Evolutionary conservation across 2,113 vertebrate genomes (phyloP).

Genomic region (Macaca fascicularis): DNA sequence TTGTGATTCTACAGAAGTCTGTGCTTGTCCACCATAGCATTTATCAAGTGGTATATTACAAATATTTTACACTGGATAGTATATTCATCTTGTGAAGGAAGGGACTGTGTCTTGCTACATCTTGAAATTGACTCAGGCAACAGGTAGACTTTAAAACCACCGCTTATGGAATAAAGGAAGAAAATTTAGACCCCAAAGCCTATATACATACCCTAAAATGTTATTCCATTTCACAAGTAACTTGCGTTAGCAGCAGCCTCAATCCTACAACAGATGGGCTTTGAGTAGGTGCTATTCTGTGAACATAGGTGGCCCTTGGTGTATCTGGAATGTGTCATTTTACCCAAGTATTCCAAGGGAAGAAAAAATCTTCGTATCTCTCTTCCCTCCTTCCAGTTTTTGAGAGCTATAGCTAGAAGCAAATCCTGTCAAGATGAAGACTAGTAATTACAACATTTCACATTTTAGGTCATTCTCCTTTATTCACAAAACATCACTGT

Average conservation of each 20-base stretch:
- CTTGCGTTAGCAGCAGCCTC: neutral
- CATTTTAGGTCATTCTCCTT: neutral
- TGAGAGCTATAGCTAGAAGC: neutral
- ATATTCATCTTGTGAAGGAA: too few relatives aligned
- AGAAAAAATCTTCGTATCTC: neutral
- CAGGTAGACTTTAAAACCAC: neutral
- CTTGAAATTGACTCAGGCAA: neutral
- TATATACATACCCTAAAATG: neutral
- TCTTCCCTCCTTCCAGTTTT: neutral
- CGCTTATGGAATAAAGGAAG: neutral
- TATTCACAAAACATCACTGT: neutral
- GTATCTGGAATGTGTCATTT: neutral
- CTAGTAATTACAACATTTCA: neutral
- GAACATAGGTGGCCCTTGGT: neutral
- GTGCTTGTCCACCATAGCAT: fast-evolving
- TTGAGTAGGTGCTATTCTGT: neutral
- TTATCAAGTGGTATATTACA: fast-evolving
- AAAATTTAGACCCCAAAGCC: neutral
- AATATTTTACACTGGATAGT: fast-evolving
- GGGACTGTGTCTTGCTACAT: neutral
- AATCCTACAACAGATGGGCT: neutral
- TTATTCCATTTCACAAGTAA: neutral
- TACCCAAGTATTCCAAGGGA: neutral
- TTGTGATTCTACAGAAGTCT: neutral
- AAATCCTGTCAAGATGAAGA: neutral